A percentile compares a stretch with the other conserved stretches of the same genome.
Conservation (phyloP, 2,113 vertebrate species). For the Nematolebias whitei region DNA sequence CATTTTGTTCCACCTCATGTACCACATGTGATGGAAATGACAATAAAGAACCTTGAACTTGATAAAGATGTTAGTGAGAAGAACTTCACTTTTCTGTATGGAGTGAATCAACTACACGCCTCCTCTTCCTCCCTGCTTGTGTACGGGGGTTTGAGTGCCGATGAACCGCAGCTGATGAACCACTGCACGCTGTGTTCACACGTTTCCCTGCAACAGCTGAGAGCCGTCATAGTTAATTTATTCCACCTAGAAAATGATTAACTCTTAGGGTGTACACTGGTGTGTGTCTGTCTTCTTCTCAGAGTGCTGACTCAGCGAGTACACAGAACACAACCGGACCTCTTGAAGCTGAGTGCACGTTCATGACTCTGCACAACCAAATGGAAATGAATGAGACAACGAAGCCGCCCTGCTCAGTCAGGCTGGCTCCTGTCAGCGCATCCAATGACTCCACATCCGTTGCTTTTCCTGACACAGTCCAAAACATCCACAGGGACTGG, state of each 20-base stretch:
- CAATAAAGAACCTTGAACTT: too few relatives aligned
- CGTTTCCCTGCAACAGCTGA: conserved; percentile 28
- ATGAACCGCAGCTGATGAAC: conserved; percentile 1
- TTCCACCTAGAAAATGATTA: conserved; percentile 46
- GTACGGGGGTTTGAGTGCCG: conserved; percentile 5
- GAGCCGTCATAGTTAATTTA: conserved; percentile 33
- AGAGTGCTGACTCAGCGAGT: conserved; percentile 71
- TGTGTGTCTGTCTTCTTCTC: conserved; percentile 26
- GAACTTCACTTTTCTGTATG: too few relatives aligned
- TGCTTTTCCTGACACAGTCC: conserved; percentile 11
- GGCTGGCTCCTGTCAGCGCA: conserved; percentile 12
- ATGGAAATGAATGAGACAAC: conserved; percentile 22
- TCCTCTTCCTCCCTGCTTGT: background rate
- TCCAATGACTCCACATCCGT: conserved; percentile 29
- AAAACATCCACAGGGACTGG: conserved; percentile 21
- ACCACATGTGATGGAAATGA: too few relatives aligned
- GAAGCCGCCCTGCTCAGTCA: conserved; percentile 19
- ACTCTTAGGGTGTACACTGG: conserved; percentile 10
- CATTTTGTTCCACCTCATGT: too few relatives aligned
- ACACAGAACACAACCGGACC: conserved; percentile 45
- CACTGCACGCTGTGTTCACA: conserved; percentile 28
- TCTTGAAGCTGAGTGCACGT: conserved; percentile 58
- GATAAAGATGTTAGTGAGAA: too few relatives aligned
- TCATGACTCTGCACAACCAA: conserved; percentile 39
- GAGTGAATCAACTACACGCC: background rate